Evolutionary conservation across 2,113 vertebrate genomes (phyloP).

Genomic region (Mormoops blainvillei): DNA sequence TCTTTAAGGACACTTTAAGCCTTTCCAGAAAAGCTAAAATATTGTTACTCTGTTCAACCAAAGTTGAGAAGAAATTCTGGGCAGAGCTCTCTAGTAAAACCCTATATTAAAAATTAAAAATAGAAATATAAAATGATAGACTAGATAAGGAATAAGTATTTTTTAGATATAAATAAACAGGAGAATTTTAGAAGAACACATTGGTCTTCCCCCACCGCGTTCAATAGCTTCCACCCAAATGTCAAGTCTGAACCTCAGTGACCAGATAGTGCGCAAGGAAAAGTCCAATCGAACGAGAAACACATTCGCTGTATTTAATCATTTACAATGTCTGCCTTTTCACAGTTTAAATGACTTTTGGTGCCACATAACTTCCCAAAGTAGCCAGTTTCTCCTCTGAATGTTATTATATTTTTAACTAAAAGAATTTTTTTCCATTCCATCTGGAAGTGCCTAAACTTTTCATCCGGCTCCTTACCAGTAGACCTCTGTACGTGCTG

Average conservation of each 20-base stretch:
- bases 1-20: conserved; percentile 16
- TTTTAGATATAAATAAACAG: conserved; percentile 24
- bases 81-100: conserved; percentile 7
- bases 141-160: conserved; percentile 13
- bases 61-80: conserved; percentile 28
- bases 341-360: background rate
- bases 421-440: background rate
- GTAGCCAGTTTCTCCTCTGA: background rate
- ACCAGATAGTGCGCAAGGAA: background rate
- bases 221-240: background rate
- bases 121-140: conserved; percentile 38
- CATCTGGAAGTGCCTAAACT: background rate
- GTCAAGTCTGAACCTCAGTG: background rate
- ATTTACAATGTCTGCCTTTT: background rate
- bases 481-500: background rate
- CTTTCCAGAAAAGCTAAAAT: conserved; percentile 22
- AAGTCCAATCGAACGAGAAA: background rate
- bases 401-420: background rate
- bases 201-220: background rate
- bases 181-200: background rate
- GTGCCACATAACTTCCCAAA: background rate
- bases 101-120: conserved; percentile 53
- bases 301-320: background rate
- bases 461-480: background rate
- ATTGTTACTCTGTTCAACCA: background rate